These are phyloP conservation scores for Ypsolopha sequella DNA, from an alignment of 2,888 invertebrate genomes.

Conservation along the genomic window DNA sequence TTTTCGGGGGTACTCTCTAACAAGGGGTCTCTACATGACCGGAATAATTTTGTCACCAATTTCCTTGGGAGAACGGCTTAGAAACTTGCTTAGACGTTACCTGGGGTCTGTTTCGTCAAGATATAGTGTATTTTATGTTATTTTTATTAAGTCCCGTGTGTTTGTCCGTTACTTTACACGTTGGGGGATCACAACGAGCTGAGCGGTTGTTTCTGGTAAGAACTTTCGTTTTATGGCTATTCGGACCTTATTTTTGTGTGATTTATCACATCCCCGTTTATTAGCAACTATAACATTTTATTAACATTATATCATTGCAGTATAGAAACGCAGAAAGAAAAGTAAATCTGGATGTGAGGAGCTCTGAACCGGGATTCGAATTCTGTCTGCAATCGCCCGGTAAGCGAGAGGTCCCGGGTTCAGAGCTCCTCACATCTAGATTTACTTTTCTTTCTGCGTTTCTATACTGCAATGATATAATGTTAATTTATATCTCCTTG, in stretches of 20 bases:
- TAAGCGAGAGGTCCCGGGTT: no score
- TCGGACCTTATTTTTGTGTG: not conserved
- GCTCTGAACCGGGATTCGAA: no score
- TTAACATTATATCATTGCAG: no score
- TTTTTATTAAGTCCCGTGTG: conserved; percentile 28
- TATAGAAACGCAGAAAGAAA: no score
- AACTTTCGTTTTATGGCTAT: not conserved
- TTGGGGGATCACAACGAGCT: not conserved
- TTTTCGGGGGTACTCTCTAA: conserved; percentile 42
- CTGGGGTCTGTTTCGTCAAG: conserved; percentile 29
- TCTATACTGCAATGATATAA: no score
- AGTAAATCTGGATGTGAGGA: no score
- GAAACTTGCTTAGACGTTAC: conserved; percentile 55
- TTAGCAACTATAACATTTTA: not conserved
- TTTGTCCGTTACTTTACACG: not conserved
- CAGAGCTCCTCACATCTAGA: no score
- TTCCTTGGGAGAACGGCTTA: conserved; percentile 57
- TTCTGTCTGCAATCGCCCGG: no score
- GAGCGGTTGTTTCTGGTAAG: not conserved
- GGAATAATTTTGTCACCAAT: conserved; percentile 65
- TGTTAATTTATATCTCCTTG: no score
- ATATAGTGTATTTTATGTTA: conserved; percentile 33
- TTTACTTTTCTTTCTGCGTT: no score
- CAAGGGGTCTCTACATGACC: conserved; percentile 61
- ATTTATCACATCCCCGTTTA: not conserved